These are phyloP conservation scores for Rhodeus uyekii DNA, from an alignment of 2,797 vertebrate species.

Conservation along the genomic window DNA sequence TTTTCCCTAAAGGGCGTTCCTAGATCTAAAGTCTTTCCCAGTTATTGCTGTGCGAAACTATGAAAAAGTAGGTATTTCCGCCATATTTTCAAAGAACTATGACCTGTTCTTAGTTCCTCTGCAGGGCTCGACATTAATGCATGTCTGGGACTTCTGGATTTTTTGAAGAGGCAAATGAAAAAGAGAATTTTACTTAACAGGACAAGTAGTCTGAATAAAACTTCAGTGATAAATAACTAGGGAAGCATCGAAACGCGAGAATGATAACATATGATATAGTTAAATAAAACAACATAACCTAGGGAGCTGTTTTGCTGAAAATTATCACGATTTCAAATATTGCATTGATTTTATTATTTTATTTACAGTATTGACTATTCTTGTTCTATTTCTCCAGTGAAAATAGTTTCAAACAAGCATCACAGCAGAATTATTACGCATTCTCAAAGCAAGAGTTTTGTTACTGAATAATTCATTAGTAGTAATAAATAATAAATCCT, in stretches of 20 bases:
- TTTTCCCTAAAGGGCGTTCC: too few relatives aligned
- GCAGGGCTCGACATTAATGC: neutral
- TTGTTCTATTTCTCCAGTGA: neutral
- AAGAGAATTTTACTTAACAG: too few relatives aligned
- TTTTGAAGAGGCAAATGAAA: neutral
- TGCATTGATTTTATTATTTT: neutral
- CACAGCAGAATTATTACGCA: neutral
- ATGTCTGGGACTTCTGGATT: neutral
- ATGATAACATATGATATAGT: neutral
- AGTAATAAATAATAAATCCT: too few relatives aligned
- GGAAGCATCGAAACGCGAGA: neutral
- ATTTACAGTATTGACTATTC: neutral
- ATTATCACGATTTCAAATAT: neutral
- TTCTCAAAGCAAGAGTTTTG: neutral
- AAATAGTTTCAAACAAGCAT: neutral
- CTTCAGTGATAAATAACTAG: neutral
- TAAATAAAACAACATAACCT: neutral
- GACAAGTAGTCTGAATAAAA: neutral
- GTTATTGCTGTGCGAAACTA: too few relatives aligned
- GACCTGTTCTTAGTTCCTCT: neutral
- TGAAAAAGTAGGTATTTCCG: too few relatives aligned
- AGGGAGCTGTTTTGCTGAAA: neutral
- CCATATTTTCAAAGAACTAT: too few relatives aligned
- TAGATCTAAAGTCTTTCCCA: too few relatives aligned
- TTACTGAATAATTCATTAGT: neutral